A percentile compares a stretch with the other conserved stretches of the same genome.
Conservation (phyloP, 2,797 vertebrate species). For the Malurus leucopterus region DNA sequence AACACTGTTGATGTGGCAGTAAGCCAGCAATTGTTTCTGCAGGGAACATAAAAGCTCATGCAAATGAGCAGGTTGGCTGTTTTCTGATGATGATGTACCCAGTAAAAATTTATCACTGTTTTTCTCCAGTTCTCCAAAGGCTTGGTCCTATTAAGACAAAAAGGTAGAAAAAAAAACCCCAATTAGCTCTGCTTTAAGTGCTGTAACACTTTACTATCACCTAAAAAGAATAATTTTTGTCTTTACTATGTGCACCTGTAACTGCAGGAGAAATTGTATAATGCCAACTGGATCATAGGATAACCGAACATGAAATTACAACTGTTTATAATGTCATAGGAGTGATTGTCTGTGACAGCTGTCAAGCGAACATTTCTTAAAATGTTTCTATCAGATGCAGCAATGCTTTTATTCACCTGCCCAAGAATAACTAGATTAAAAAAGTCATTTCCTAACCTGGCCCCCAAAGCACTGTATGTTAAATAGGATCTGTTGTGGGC, state of each 20-base stretch:
- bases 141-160: slow-evolving; percentile 84
- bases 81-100: slow-evolving; percentile 89
- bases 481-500: neutral
- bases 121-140: slow-evolving; percentile 96
- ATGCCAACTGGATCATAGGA: neutral
- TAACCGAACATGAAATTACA: neutral
- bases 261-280: neutral
- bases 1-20: slow-evolving; percentile 91
- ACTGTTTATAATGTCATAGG: neutral
- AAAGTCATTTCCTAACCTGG: neutral
- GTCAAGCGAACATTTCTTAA: neutral
- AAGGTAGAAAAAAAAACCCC: rapidly evolving
- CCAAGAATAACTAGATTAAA: neutral
- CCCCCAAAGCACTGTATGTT: neutral
- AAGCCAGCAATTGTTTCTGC: slow-evolving; percentile 94
- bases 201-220: neutral
- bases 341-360: rapidly evolving
- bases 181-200: neutral
- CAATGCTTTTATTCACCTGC: neutral
- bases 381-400: neutral
- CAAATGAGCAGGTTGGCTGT: slow-evolving; percentile 95
- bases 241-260: neutral
- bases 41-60: slow-evolving; percentile 94
- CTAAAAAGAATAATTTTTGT: neutral
- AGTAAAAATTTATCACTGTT: slow-evolving; percentile 95